Conservation (phyloP, 2,888 invertebrate species). For the Colostygia pectinataria region DNA sequence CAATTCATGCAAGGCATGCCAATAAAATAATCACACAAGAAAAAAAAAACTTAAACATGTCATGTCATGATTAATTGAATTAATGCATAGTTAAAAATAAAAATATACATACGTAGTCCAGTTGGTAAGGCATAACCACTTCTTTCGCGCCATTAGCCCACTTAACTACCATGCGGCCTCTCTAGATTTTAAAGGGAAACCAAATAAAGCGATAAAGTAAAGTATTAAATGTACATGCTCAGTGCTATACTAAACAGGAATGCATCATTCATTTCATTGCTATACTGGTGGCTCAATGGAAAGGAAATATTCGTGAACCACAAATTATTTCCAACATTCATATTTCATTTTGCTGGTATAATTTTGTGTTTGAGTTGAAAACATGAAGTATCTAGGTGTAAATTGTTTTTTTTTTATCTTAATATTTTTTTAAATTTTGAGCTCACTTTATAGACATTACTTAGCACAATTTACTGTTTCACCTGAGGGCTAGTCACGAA, state of each 20-base stretch:
- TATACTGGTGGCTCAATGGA: constrained; percentile 1
- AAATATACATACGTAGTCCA: constrained; percentile 73
- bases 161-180: constrained; percentile 81
- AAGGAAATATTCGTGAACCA: constrained; percentile 3
- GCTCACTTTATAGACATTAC: too few species aligned
- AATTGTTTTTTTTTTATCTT: too few species aligned
- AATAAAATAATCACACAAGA: too few species aligned
- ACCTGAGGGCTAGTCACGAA: too few species aligned
- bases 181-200: constrained; percentile 69
- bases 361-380: too few species aligned
- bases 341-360: too few species aligned
- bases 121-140: constrained; percentile 80
- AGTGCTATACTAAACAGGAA: constrained; percentile 30
- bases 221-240: constrained; percentile 73
- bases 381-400: too few species aligned
- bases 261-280: constrained; percentile 12
- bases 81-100: constrained; percentile 45
- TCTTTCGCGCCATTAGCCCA: constrained; percentile 78
- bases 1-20: too few species aligned
- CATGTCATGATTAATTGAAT: constrained; percentile 14
- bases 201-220: constrained; percentile 69
- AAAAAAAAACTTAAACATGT: too few species aligned
- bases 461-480: too few species aligned
- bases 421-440: too few species aligned
- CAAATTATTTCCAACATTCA: constrained; percentile 13